These are phyloP conservation scores for Drosophila phalerata DNA, from an alignment of 2,888 invertebrate genomes.

Conservation along the genomic window DNA sequence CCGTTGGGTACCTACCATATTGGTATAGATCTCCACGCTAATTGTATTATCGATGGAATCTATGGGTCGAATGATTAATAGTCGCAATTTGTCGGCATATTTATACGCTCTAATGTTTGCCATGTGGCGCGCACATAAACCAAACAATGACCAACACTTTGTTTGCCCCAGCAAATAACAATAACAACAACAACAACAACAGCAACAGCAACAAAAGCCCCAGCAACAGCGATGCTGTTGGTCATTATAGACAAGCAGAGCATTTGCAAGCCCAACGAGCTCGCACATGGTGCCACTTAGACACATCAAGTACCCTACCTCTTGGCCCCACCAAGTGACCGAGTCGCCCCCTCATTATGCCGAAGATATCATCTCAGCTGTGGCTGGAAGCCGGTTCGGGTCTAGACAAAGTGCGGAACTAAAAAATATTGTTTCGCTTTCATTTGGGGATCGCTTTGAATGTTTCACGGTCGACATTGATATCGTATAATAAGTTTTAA, in stretches of 20 bases:
- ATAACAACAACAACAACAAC: slow-evolving; percentile 26
- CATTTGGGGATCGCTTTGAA: slow-evolving; percentile 52
- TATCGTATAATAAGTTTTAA: slow-evolving; percentile 59
- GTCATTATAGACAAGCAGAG: slow-evolving; percentile 54
- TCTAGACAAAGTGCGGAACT: slow-evolving; percentile 71
- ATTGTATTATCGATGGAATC: slow-evolving; percentile 79
- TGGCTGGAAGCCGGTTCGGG: slow-evolving; percentile 62
- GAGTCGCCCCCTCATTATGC: slow-evolving; percentile 10
- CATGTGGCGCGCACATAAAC: slow-evolving; percentile 39
- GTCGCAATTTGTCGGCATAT: slow-evolving; percentile 77
- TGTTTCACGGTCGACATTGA: slow-evolving; percentile 75
- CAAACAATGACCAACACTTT: slow-evolving; percentile 73
- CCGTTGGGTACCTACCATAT: slow-evolving; percentile 65
- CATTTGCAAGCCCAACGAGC: slow-evolving; percentile 65
- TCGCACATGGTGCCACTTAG: slow-evolving; percentile 76
- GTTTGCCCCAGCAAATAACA: slow-evolving; percentile 63
- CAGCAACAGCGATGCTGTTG: slow-evolving; percentile 29
- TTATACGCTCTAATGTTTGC: slow-evolving; percentile 79
- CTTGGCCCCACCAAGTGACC: slow-evolving; percentile 18
- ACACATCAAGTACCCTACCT: slow-evolving; percentile 67
- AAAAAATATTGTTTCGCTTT: slow-evolving; percentile 69
- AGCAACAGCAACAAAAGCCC: slow-evolving; percentile 19
- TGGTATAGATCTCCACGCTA: slow-evolving; percentile 71
- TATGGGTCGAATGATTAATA: slow-evolving; percentile 80
- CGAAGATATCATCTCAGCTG: slow-evolving; percentile 41